Base-by-base conservation (phyloP, 2,113 vertebrate species). In the Gymnarchus niloticus region DNA sequence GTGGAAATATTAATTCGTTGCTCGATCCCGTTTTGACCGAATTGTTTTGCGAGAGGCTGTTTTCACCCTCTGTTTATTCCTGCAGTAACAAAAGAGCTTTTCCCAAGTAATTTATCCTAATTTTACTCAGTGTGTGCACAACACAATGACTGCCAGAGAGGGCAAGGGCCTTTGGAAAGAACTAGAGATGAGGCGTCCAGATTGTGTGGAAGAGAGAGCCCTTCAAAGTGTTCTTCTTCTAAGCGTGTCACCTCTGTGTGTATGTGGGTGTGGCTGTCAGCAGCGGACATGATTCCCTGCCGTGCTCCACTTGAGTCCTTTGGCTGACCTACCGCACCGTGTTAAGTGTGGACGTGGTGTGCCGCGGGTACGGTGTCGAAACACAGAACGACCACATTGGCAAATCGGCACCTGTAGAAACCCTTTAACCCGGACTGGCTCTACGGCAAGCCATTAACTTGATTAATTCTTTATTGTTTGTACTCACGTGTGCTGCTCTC, bases 51-150 rank as follows among this genome's bases (percentile, higher is more conserved):
- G 28, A 54, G 61, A 52, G 48, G 83, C 37, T 54, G 49, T 37
- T 19, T 21, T 41, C 48, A 41, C 17, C 61, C 25, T 44, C 84
- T 56, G n/a, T 85, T 82, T 56, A 54, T 33, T 82, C 21, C 80
- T 12, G 25, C 48, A 49, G 17, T 82, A 25, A 41, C 80, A 82
- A 81, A 81, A 17, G 80, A n/a, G 49, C 51, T 0, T 54, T 76
- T 49, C 49, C 33, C 7, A 9, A n/a, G 84, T 54, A 76, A 56
- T 85, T 85, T 76, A 56, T 77, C 84, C 84, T 85, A 85, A 77
- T 85, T 85, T 44, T 8, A 4, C 52, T 59, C 81, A 44, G 82
- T 59, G 82, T 41, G 6, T 3, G 2, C 49, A 28, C 21, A 73
- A 28, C 46, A 19, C 49, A 2, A 25, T 1, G 49, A 8, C 54